Conservation (phyloP, 2,113 vertebrate species). For the Ancistrus triradiatus region DNA sequence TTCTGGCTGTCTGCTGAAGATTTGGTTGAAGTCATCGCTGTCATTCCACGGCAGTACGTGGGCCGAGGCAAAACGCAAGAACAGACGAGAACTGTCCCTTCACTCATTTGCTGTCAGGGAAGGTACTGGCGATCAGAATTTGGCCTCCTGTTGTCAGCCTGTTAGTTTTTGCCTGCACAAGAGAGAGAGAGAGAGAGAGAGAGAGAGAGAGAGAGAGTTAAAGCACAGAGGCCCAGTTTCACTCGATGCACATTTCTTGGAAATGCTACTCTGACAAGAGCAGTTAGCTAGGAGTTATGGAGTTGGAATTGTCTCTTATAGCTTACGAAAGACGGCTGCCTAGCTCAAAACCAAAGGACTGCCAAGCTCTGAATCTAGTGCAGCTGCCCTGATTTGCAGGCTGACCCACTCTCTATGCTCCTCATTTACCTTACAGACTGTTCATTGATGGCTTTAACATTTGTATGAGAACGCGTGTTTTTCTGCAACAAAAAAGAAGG, state of each 20-base stretch:
- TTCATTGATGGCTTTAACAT: slow-evolving; percentile 51
- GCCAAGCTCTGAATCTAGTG: background rate
- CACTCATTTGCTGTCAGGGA: too few species aligned
- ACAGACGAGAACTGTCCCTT: too few species aligned
- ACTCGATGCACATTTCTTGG: slow-evolving; percentile 2
- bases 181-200: too few species aligned
- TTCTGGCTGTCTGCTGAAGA: too few species aligned
- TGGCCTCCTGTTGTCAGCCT: too few species aligned
- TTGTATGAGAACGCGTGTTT: slow-evolving; percentile 37
- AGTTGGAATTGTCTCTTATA: background rate
- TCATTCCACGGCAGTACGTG: too few species aligned
- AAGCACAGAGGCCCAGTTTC: background rate
- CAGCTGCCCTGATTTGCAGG: background rate
- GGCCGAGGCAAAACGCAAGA: too few species aligned
- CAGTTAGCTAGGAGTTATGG: background rate
- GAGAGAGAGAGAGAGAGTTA: too few species aligned
- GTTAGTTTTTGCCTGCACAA: background rate
- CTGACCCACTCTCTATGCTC: slow-evolving; percentile 14
- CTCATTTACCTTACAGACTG: slow-evolving; percentile 36
- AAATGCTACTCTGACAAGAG: background rate
- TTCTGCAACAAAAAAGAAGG: too few species aligned
- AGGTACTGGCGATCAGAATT: too few species aligned
- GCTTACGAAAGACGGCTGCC: background rate
- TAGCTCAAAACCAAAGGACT: background rate
- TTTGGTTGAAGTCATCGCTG: too few species aligned